A percentile compares a stretch with the other conserved stretches of the same genome.
phyloP scores from a whole-genome alignment of 1,140 invertebrate genomes.

The Fopius arisanus region DNA sequence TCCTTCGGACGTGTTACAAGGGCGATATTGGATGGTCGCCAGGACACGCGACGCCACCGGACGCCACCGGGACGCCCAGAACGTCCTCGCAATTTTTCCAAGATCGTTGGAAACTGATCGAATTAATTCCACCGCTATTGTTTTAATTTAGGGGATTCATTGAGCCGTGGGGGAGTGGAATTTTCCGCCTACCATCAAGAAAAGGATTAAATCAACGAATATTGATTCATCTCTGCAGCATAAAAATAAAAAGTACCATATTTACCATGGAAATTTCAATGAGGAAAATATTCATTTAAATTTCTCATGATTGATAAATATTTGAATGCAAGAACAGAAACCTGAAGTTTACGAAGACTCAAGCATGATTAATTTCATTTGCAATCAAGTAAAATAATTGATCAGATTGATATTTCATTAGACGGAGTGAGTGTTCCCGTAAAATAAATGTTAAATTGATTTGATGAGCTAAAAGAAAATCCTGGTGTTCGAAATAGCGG shows the following conservation, averaged over 20 bases:
- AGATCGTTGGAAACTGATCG: too few species aligned
- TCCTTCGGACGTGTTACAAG: not conserved
- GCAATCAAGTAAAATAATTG: not conserved
- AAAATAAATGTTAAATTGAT: constrained; percentile 3
- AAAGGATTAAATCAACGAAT: not conserved
- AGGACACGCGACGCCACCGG: not conserved
- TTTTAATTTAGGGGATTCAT: too few species aligned
- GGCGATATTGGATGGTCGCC: not conserved
- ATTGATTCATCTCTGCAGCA: not conserved
- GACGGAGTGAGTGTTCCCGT: not conserved
- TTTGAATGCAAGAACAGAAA: not conserved
- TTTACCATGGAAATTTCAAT: not conserved
- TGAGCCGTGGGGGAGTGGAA: too few species aligned
- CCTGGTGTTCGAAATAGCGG: not conserved
- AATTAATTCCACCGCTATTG: too few species aligned
- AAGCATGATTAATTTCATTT: not conserved
- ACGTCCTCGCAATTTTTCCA: too few species aligned
- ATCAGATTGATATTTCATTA: not conserved
- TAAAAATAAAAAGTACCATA: not conserved
- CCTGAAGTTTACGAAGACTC: not conserved
- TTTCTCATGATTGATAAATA: not conserved
- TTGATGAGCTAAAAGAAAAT: not conserved
- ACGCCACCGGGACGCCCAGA: too few species aligned
- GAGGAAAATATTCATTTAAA: not conserved
- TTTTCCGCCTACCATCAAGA: not conserved